Percentiles rank a stretch among this genome's conserved stretches.
Conservation (phyloP, 2,888 invertebrate species). For the Periphyllus acericola region DNA sequence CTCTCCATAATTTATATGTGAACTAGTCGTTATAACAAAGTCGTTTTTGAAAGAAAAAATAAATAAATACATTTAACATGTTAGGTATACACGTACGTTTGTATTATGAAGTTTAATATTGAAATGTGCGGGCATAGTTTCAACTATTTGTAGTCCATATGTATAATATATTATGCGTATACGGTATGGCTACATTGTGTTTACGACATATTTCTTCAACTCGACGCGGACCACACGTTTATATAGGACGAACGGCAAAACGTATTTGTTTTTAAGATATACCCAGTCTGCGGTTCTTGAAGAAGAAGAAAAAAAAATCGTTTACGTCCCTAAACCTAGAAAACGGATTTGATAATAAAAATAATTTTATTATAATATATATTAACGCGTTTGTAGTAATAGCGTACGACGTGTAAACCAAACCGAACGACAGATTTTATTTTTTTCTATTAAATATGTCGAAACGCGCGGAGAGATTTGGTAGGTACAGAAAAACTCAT, state of each 20-base stretch:
- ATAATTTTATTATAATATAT: not conserved
- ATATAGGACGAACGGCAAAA: not conserved
- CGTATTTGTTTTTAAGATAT: not conserved
- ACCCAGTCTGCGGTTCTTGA: not conserved
- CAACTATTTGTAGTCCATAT: not conserved
- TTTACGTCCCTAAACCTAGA: not conserved
- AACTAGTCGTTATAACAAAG: constrained; percentile 29
- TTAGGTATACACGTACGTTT: not conserved
- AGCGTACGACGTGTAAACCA: not conserved
- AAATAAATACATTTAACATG: no score
- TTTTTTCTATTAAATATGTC: no score
- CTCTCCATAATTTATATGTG: constrained; percentile 23
- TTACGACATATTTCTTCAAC: not conserved
- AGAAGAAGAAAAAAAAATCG: not conserved
- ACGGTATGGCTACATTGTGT: not conserved
- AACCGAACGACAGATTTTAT: not conserved
- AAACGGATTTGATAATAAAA: not conserved
- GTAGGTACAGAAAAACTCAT: no score
- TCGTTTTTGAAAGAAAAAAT: constrained; percentile 21
- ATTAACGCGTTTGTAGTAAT: not conserved
- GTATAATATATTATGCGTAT: not conserved
- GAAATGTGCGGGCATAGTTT: constrained; percentile 7
- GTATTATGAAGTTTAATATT: not conserved
- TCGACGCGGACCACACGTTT: not conserved
- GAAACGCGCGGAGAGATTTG: no score